These are phyloP conservation scores for Helicoverpa assulta DNA, from an alignment of 2,888 invertebrate genomes.

Conservation along the genomic window DNA sequence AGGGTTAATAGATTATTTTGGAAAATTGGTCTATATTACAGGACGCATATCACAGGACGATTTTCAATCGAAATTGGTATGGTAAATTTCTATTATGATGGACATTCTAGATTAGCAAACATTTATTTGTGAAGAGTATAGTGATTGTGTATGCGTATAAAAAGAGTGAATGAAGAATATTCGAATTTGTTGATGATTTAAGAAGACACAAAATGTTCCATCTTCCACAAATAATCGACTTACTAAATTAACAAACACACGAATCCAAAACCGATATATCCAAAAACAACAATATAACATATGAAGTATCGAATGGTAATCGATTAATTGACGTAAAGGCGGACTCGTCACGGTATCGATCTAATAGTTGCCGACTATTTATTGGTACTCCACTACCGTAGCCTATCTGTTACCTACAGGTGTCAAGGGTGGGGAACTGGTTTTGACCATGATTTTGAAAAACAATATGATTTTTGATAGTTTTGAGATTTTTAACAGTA, in stretches of 20 bases:
- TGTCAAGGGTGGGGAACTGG: slow-evolving; percentile 22
- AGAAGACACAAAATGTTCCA: too few relatives aligned
- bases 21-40: too few relatives aligned
- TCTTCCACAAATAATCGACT: not conserved
- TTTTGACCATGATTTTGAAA: slow-evolving; percentile 9
- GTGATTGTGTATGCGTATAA: too few relatives aligned
- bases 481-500: not conserved
- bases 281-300: slow-evolving; percentile 51
- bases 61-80: too few relatives aligned
- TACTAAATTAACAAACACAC: slow-evolving; percentile 30
- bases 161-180: too few relatives aligned
- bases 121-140: too few relatives aligned
- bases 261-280: slow-evolving; percentile 8
- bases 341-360: slow-evolving; percentile 58
- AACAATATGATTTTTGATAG: not conserved
- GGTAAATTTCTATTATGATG: too few relatives aligned
- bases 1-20: too few relatives aligned
- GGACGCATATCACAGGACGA: too few relatives aligned
- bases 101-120: too few relatives aligned
- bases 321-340: slow-evolving; percentile 55
- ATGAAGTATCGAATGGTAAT: slow-evolving; percentile 51
- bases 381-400: slow-evolving; percentile 50
- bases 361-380: slow-evolving; percentile 53
- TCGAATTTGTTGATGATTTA: too few relatives aligned
- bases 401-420: slow-evolving; percentile 33